Base-by-base conservation (phyloP, 2,888 invertebrate genomes). In the Cryptops parisi region DNA sequence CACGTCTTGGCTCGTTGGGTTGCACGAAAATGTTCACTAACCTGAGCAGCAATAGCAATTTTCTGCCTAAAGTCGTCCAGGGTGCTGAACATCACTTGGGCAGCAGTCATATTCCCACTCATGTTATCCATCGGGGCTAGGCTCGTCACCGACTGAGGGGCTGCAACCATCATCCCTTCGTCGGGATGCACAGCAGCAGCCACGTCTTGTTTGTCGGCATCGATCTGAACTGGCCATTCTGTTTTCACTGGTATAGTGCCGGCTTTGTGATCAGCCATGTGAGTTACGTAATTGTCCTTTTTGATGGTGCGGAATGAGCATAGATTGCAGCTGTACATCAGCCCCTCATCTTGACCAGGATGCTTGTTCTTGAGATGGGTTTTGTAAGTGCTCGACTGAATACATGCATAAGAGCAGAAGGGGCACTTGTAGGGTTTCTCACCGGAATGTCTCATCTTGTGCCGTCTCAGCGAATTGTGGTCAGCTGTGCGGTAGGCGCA, bases 381-480 rank as follows among this genome's bases (percentile, higher is more conserved):
- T 66, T 86, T 81, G 66, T 82, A 84, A 1, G 81, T 77, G 4
- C 80, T 81, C 53, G 85, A 83, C 67, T 86, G 84, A 59, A 89
- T 87, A 61, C 82, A 80, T 12, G 79, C 78, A 67, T 86, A 88
- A 1, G 80, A 74, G 63, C 89, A 89, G 64, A 80, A 78, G 45
- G 79, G 78, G 64, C 89, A 89, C 60, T 79, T 78, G 68, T 89
- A 89, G 0, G 78, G 78, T 61, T 78, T 79, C 47, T 79, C 76
- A 17, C 84, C 83, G 4, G 81, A 77, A 67, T 89, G 88, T 12
- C 78, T 74, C 69, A 80, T 78, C 62, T 81, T 80, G 68, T 89
- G 89, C 1, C 87, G 75, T 23, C 87, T 73, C 59, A 87, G 72
- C 0, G 86, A 80, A 67, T 87, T 88, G 68, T 86, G 86, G 65